phyloP scores from a whole-genome alignment of 2,888 invertebrate species.

The Noctua pronuba region DNA sequence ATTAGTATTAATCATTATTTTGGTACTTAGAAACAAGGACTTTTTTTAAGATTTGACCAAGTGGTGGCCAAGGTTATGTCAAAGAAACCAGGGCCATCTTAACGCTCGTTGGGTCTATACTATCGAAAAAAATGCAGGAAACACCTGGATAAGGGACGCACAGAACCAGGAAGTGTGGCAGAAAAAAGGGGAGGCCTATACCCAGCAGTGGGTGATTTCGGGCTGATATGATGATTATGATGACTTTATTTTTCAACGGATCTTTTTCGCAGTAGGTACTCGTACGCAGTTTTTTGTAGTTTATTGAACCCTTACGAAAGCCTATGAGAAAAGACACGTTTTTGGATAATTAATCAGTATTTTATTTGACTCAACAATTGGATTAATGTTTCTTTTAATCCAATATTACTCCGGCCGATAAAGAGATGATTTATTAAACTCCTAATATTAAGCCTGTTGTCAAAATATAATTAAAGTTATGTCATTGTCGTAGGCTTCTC shows the following conservation, averaged over 20 bases:
- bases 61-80: background rate
- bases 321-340: background rate
- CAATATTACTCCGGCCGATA: background rate
- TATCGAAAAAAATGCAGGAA: too few species aligned
- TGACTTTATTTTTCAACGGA: background rate
- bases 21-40: too few species aligned
- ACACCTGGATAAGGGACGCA: background rate
- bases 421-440: background rate
- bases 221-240: background rate
- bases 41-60: background rate
- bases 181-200: background rate
- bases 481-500: background rate
- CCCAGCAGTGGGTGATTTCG: background rate
- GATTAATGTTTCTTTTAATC: background rate
- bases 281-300: background rate
- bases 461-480: constrained; percentile 13
- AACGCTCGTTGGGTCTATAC: background rate
- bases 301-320: background rate
- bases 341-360: background rate
- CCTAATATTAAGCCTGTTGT: background rate
- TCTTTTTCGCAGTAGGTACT: background rate
- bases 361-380: background rate
- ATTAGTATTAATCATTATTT: constrained; percentile 24
- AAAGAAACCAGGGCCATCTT: background rate
- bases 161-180: background rate